Conservation (phyloP, 2,113 vertebrate genomes). For the Bettongia penicillata region DNA sequence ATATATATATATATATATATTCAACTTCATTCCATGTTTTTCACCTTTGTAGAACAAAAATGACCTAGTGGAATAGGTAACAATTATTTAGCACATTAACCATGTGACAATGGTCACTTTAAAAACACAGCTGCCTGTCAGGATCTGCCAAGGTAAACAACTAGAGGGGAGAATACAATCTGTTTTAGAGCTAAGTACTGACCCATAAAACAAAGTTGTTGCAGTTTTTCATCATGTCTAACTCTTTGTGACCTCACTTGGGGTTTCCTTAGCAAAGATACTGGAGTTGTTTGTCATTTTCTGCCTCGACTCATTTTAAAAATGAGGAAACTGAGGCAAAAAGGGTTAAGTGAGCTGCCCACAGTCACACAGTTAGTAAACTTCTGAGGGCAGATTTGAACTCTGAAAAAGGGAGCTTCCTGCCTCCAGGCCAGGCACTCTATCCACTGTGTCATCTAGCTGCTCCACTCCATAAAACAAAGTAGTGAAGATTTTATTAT, state of each 20-base stretch:
- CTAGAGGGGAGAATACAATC: neutral
- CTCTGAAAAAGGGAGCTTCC: neutral
- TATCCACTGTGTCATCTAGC: neutral
- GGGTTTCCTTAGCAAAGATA: neutral
- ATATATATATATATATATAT: too few species aligned
- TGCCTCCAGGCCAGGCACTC: neutral
- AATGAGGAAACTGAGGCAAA: neutral
- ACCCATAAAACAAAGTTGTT: neutral
- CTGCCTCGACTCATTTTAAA: neutral
- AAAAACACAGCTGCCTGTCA: neutral
- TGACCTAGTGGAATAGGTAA: neutral
- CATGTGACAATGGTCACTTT: neutral
- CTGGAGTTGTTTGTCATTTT: neutral
- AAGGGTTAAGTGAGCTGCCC: neutral
- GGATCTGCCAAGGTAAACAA: neutral
- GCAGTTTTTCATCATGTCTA: neutral
- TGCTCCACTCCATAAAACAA: neutral
- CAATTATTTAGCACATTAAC: neutral
- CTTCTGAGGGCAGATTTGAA: neutral
- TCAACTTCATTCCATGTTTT: neutral
- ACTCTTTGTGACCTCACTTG: neutral
- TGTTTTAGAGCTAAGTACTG: neutral
- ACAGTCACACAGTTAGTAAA: neutral
- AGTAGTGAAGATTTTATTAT: neutral
- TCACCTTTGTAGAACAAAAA: too few species aligned